These are phyloP conservation scores for Carabus problematicus DNA, from an alignment of 2,888 invertebrate genomes.

Conservation along the genomic window DNA sequence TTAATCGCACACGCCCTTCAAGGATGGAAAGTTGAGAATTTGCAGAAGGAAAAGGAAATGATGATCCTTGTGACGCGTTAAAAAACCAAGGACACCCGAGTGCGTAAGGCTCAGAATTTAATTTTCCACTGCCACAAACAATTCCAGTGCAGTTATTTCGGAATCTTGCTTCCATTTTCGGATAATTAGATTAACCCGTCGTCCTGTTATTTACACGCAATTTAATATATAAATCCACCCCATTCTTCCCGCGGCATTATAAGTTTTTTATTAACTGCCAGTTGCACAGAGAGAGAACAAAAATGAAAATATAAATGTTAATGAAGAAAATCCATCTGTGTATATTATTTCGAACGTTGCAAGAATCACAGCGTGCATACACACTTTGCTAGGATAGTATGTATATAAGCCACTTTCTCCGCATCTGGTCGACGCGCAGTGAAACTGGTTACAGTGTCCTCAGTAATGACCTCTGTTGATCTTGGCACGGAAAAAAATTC, in stretches of 20 bases:
- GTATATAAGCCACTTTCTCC: too few relatives aligned
- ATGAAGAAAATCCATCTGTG: too few relatives aligned
- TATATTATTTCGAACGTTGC: too few relatives aligned
- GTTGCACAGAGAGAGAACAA: too few relatives aligned
- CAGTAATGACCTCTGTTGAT: conserved; percentile 20
- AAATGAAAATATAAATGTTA: too few relatives aligned
- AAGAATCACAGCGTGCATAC: too few relatives aligned
- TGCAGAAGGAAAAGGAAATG: too few relatives aligned
- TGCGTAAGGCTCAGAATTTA: conserved; percentile 32
- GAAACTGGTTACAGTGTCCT: conserved; percentile 21
- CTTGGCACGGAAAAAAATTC: conserved; percentile 1
- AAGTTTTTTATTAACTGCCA: too few relatives aligned
- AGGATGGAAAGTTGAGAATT: too few relatives aligned
- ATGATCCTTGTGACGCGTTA: background rate
- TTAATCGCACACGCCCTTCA: too few relatives aligned
- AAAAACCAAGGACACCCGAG: conserved; percentile 26
- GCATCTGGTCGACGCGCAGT: background rate
- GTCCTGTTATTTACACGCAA: conserved; percentile 26
- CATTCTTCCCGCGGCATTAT: too few relatives aligned
- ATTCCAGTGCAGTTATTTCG: conserved; percentile 30
- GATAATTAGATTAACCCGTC: conserved; percentile 26
- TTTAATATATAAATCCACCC: background rate
- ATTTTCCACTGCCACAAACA: conserved; percentile 38
- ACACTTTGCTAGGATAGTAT: too few relatives aligned
- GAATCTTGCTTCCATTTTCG: conserved; percentile 25